These are phyloP conservation scores for Chaetodon trifasciatus DNA, from an alignment of 2,797 vertebrate genomes.

Conservation along the genomic window DNA sequence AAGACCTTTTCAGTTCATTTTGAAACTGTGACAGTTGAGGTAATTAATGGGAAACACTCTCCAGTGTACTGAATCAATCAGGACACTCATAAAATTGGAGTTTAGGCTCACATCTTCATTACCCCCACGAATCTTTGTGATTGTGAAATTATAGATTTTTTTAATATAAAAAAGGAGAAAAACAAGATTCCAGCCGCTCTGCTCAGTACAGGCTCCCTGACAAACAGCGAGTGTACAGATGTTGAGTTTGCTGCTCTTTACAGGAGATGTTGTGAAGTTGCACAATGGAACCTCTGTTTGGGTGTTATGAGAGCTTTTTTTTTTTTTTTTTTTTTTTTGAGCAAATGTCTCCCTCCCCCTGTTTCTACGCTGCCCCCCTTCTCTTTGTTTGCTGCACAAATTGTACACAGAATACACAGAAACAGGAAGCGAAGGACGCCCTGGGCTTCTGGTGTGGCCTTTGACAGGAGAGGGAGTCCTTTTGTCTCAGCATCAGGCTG, in stretches of 20 bases:
- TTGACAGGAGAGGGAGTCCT: constrained; percentile 50
- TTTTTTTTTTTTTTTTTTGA: neutral
- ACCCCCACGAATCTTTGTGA: neutral
- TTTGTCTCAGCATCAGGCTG: constrained; percentile 60
- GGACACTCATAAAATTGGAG: neutral
- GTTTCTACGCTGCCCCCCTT: neutral
- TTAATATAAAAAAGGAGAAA: neutral
- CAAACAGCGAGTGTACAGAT: constrained; percentile 14
- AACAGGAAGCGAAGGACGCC: constrained; percentile 67
- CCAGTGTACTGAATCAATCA: neutral
- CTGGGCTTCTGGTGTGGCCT: constrained; percentile 52
- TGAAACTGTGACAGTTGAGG: too few relatives aligned
- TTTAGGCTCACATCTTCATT: neutral
- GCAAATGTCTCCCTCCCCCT: neutral
- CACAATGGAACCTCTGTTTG: constrained; percentile 63
- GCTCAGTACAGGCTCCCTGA: neutral
- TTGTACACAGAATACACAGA: constrained; percentile 67
- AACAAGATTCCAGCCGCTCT: neutral
- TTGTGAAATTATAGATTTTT: neutral
- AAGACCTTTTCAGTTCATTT: too few relatives aligned
- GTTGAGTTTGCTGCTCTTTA: constrained; percentile 29
- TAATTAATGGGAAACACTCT: neutral
- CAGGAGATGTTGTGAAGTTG: constrained; percentile 33
- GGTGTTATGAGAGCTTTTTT: constrained; percentile 14
- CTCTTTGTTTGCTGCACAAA: constrained; percentile 48